Evolutionary conservation across 2,888 invertebrate species (phyloP).

Genomic region (Pimpla rufipes): DNA sequence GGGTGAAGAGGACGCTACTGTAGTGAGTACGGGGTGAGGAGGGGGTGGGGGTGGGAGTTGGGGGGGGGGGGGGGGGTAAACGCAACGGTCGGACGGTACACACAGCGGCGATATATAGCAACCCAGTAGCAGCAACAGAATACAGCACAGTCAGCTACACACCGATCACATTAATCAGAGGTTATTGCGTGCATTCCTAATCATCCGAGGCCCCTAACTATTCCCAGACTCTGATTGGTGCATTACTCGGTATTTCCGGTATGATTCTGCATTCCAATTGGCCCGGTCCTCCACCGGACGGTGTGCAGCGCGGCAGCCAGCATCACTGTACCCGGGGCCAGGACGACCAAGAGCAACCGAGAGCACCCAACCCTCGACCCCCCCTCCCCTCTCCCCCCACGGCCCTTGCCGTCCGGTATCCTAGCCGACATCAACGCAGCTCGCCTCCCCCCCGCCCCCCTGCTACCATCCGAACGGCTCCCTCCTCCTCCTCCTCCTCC

Average conservation of each 20-base stretch:
- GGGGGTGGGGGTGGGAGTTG: constrained; percentile 18
- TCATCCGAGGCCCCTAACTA: constrained; percentile 85
- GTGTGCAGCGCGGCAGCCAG: constrained; percentile 70
- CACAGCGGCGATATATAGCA: constrained; percentile 71
- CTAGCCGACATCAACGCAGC: constrained; percentile 65
- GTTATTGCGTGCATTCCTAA: constrained; percentile 86
- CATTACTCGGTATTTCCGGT: constrained; percentile 86
- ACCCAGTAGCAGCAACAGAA: constrained; percentile 60
- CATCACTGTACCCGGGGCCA: constrained; percentile 57
- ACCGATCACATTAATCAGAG: constrained; percentile 86
- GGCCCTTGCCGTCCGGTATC: constrained; percentile 36
- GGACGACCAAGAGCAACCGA: constrained; percentile 56
- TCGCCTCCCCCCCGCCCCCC: background rate
- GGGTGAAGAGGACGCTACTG: constrained; percentile 45
- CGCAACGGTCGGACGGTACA: constrained; percentile 53
- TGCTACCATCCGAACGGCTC: constrained; percentile 51
- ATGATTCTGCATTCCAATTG: constrained; percentile 85
- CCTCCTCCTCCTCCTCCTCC: constrained; percentile 48
- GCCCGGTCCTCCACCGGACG: constrained; percentile 75
- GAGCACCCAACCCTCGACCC: constrained; percentile 60
- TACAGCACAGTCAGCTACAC: constrained; percentile 73
- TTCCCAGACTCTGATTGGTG: constrained; percentile 85
- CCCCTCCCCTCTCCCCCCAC: constrained; percentile 27
- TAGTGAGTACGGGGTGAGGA: constrained; percentile 25
- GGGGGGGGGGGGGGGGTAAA: constrained; percentile 24